phyloP scores from a whole-genome alignment of 2,888 invertebrate species.

The Leptinotarsa tumamoca region DNA sequence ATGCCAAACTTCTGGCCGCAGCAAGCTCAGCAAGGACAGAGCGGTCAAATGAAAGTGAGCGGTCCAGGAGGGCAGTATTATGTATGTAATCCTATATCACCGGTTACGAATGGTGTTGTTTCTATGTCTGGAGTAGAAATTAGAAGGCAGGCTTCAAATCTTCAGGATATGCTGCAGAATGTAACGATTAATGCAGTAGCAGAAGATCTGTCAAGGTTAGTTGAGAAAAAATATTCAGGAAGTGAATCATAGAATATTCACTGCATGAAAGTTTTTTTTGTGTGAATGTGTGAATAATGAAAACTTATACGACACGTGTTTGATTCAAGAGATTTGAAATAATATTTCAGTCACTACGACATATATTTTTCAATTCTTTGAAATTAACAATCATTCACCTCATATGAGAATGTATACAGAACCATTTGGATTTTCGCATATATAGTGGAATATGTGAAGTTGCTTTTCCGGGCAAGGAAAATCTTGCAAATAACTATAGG shows the following conservation, averaged over 20 bases:
- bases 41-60: conserved; percentile 51
- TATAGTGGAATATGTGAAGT: too few species aligned
- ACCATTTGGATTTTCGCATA: too few species aligned
- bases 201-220: not conserved
- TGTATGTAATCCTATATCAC: conserved; percentile 61
- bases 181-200: conserved; percentile 14
- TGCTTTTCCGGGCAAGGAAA: too few species aligned
- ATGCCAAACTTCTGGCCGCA: conserved; percentile 23
- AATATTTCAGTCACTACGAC: too few species aligned
- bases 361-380: too few species aligned
- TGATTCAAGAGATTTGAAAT: too few species aligned
- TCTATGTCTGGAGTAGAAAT: conserved; percentile 61
- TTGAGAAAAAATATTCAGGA: not conserved
- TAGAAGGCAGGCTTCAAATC: conserved; percentile 51
- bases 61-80: conserved; percentile 61
- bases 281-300: too few species aligned
- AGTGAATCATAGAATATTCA: not conserved
- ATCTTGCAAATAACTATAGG: too few species aligned
- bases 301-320: too few species aligned
- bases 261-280: not conserved
- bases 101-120: conserved; percentile 51
- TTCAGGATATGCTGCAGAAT: conserved; percentile 53
- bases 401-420: too few species aligned
- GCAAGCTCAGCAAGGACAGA: conserved; percentile 29
- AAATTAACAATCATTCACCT: too few species aligned